phyloP scores from a whole-genome alignment of 1,140 invertebrate genomes.

The Latrodectus geometricus region DNA sequence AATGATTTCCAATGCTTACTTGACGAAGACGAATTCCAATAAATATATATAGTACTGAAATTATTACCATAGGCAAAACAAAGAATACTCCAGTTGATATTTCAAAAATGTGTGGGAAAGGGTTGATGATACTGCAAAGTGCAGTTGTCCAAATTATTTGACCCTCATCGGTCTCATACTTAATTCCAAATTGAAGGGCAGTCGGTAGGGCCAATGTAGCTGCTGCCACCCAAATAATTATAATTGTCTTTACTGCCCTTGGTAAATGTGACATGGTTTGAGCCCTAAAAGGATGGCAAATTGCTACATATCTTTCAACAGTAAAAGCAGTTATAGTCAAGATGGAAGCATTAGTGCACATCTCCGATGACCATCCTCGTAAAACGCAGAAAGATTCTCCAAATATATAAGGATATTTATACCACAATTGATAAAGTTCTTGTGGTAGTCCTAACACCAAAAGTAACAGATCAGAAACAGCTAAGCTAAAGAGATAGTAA shows the following conservation, averaged over 20 bases:
- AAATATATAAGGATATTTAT: slow-evolving; percentile 84
- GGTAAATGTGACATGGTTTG: slow-evolving; percentile 69
- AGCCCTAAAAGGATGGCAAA: slow-evolving; percentile 87
- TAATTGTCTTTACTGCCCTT: slow-evolving; percentile 69
- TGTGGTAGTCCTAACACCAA: slow-evolving; percentile 79
- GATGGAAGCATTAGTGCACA: slow-evolving; percentile 92
- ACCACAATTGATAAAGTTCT: slow-evolving; percentile 88
- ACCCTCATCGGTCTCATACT: slow-evolving; percentile 34
- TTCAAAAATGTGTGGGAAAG: slow-evolving; percentile 79
- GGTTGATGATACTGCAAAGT: slow-evolving; percentile 48
- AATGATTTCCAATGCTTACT: slow-evolving; percentile 67
- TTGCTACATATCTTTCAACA: slow-evolving; percentile 92
- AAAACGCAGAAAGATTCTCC: slow-evolving; percentile 87
- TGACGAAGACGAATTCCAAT: slow-evolving; percentile 82
- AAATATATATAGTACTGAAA: slow-evolving; percentile 83
- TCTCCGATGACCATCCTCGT: slow-evolving; percentile 86
- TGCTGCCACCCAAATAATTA: slow-evolving; percentile 69
- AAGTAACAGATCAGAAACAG: slow-evolving; percentile 90
- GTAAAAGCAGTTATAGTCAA: slow-evolving; percentile 94
- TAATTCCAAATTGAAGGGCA: slow-evolving; percentile 61
- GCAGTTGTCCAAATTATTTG: slow-evolving; percentile 8
- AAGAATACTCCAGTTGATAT: slow-evolving; percentile 87
- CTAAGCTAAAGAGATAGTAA: slow-evolving; percentile 93
- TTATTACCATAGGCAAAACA: slow-evolving; percentile 84
- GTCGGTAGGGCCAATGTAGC: slow-evolving; percentile 71